Base-by-base conservation (phyloP, 2,797 vertebrate genomes). In the Erpetoichthys calabaricus region DNA sequence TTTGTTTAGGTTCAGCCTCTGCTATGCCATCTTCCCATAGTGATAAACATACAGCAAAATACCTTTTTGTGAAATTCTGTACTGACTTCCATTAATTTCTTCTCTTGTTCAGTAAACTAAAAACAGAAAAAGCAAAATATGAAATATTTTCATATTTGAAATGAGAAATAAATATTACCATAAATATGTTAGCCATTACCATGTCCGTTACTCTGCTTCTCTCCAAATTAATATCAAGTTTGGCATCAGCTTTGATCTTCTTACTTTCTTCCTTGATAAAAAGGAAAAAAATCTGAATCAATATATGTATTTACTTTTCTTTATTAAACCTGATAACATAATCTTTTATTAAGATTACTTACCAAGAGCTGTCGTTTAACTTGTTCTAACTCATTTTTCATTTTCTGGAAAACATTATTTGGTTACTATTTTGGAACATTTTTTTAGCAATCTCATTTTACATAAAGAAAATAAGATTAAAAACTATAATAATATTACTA, bases 61-160 rank as follows among this genome's bases (percentile, higher is more conserved):
- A 53, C 67, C 78, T 88, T 91, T 67, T 86, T 89, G 57, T 89
- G 84, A 65, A 97, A 96, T 63, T 97, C 93, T 47, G 89, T 89
- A 8, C 73, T 86, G 10, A 88, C 77, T 75, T 97, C 93, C 88
- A 97, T 89, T 62, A 97, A 73, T 69, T 90, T 93, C 74, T 80
- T 94, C 71, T 97, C 91, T 67, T 95, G 92, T 46, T 96, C 95
- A 67, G 89, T 93, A 60, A 98, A 97, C 94, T 97, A 73, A 59
- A 63, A 56, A 6, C 68, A 44, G 61, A 58, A 47, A 62, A 57
- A n/a, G 58, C 50, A 58, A 59, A 3, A 67, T 56, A 44, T 63
- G 45, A 59, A 49, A 58, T 55, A 0, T 43, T 42, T 47, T 59
- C 3, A 63, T 6, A 56, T 43, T 7, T 52, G 47, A 7, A 56